Evolutionary conservation across 92 coral and sea anemone species (phyloP).

Genomic region (Pocillopora meandrina): DNA sequence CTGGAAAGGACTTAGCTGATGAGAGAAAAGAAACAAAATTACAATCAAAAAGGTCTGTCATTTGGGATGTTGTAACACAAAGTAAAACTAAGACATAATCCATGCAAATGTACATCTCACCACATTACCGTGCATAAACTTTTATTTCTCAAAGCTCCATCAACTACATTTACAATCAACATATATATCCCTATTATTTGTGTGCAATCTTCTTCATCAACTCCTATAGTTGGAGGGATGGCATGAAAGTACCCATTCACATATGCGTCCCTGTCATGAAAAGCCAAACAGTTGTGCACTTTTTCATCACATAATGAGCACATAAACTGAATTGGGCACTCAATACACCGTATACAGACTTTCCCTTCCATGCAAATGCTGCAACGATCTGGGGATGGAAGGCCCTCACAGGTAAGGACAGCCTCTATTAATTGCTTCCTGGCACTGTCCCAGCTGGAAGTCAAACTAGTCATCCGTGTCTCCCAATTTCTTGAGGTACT

Average conservation of each 20-base stretch:
- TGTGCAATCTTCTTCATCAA: neutral
- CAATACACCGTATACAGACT: neutral
- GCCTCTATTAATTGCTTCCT: conserved; percentile 4
- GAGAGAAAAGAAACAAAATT: no score
- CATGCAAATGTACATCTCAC: no score
- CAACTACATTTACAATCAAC: no score
- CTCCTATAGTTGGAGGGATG: conserved; percentile 9
- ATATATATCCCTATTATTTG: neutral
- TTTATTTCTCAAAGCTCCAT: no score
- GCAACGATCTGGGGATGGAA: conserved; percentile 15
- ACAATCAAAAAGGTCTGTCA: no score
- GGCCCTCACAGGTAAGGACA: conserved; percentile 6
- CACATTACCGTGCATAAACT: no score
- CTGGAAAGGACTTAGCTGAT: no score
- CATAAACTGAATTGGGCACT: conserved; percentile 1
- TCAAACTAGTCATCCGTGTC: no score
- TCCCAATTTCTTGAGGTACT: no score
- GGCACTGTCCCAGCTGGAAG: neutral
- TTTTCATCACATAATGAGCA: conserved; percentile 20
- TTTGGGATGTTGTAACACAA: no score
- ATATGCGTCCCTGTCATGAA: conserved; percentile 25
- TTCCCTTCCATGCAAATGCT: neutral
- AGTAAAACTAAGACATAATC: no score
- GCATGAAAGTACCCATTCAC: conserved; percentile 19
- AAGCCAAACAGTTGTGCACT: neutral